Base-by-base conservation (phyloP, 2,113 vertebrate genomes). In the Euleptes europaea region DNA sequence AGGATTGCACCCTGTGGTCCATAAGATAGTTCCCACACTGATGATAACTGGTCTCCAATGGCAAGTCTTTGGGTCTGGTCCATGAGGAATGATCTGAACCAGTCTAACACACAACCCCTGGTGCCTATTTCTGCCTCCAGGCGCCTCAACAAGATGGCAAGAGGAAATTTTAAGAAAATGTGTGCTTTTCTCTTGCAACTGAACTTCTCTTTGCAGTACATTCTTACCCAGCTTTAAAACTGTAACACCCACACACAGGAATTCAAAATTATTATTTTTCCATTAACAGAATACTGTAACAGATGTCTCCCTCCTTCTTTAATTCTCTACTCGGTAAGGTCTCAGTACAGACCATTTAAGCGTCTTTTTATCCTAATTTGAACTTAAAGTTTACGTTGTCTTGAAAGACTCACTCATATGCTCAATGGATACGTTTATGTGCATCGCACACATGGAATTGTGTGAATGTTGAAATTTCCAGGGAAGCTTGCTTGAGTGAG, bases 261-360 rank as follows among this genome's bases (percentile, higher is more conserved):
- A 83, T 83, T 80, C 49, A 17, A 82, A 86, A 87, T 49, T 67
- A 73, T 31, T 70, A 42, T 82, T 19, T 38, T 90, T 42, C n/a
- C 38, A 80, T 78, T 57, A n/a, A 82, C 1, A 12, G 70, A 90
- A 51, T 47, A 80, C 86, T 51, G n/a, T 21, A 82, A 81, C 19
- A 75, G 49, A 84, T 12, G n/a, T 80, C 26, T 77, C 57, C 77
- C 35, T 38, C 49, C 42, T 44, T 31, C 47, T 63, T 51, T 23
- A 80, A 0, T 71, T 81, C 73, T 2, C 23, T 9, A 10, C 11
- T 89, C 17, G 9, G 78, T 86, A 82, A 31, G 54, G 33, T 85
- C 83, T 31, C 40, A 84, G 44, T 1, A 5, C 44, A 82, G 33
- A 81, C 4, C 83, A 77, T 82, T 78, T 69, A 80, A 8, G 26